Evolutionary conservation across 2,888 invertebrate genomes (phyloP).

Genomic region (Monochamus alternatus): DNA sequence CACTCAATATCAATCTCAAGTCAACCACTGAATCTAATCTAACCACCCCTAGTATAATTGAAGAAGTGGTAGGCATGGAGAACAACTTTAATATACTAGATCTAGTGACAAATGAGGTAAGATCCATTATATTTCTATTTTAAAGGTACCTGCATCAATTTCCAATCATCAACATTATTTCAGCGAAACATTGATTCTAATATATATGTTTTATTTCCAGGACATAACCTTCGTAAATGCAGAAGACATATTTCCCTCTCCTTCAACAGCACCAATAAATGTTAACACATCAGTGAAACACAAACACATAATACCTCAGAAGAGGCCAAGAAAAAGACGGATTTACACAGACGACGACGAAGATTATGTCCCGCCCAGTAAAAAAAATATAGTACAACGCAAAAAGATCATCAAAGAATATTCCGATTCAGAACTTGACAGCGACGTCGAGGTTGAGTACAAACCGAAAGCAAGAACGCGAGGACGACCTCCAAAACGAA

Average conservation of each 20-base stretch:
- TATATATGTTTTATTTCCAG: constrained; percentile 48
- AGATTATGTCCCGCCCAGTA: constrained; percentile 64
- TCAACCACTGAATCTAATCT: constrained; percentile 24
- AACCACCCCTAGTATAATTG: constrained; percentile 70
- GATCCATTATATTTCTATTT: constrained; percentile 1
- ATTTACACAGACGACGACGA: constrained; percentile 62
- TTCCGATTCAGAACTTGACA: constrained; percentile 54
- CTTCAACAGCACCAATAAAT: neutral
- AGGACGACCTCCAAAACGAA: constrained; percentile 74
- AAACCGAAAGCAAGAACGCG: constrained; percentile 56
- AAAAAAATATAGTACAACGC: constrained; percentile 40
- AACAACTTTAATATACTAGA: constrained; percentile 66
- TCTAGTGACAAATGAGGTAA: constrained; percentile 64
- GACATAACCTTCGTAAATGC: constrained; percentile 47
- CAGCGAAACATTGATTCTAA: neutral
- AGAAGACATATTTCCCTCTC: constrained; percentile 31
- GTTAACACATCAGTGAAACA: neutral
- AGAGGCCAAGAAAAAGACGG: constrained; percentile 43
- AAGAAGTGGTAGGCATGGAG: constrained; percentile 66
- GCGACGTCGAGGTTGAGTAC: constrained; percentile 44
- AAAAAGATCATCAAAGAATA: constrained; percentile 43
- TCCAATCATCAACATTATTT: too few relatives aligned
- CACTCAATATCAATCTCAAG: constrained; percentile 41
- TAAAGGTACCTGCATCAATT: too few relatives aligned
- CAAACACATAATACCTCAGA: constrained; percentile 45